Evolutionary conservation across 2,888 invertebrate genomes (phyloP).

Genomic region (Amblyjoppa fuscipennis): DNA sequence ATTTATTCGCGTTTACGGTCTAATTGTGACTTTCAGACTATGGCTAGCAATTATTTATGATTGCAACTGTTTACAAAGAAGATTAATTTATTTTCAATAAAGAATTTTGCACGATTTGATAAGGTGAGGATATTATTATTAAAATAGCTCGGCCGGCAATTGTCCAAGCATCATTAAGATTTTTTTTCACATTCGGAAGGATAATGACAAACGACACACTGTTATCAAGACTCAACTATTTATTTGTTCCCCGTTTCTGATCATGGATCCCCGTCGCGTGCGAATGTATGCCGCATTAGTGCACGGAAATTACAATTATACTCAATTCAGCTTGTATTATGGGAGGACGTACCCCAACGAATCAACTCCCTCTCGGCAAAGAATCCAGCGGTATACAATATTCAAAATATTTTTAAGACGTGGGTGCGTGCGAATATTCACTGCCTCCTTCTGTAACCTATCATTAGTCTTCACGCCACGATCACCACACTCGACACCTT

Average conservation of each 20-base stretch:
- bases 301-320: background rate
- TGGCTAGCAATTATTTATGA: too few relatives aligned
- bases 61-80: too few relatives aligned
- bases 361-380: conserved; percentile 1
- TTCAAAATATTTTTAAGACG: background rate
- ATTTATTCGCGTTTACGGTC: too few relatives aligned
- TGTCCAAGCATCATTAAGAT: background rate
- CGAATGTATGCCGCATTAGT: conserved; percentile 6
- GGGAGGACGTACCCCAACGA: background rate
- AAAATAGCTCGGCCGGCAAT: background rate
- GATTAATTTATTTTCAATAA: background rate
- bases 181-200: background rate
- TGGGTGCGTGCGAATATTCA: background rate
- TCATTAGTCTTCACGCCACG: background rate
- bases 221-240: background rate
- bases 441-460: background rate
- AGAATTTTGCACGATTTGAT: background rate
- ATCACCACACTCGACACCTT: background rate
- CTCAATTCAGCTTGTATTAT: background rate
- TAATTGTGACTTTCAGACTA: too few relatives aligned
- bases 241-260: background rate
- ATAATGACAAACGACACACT: background rate
- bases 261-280: background rate
- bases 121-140: background rate
- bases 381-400: background rate